These are phyloP conservation scores for Aptenodytes forsteri DNA, from an alignment of 2,113 vertebrate genomes.

Conservation along the genomic window DNA sequence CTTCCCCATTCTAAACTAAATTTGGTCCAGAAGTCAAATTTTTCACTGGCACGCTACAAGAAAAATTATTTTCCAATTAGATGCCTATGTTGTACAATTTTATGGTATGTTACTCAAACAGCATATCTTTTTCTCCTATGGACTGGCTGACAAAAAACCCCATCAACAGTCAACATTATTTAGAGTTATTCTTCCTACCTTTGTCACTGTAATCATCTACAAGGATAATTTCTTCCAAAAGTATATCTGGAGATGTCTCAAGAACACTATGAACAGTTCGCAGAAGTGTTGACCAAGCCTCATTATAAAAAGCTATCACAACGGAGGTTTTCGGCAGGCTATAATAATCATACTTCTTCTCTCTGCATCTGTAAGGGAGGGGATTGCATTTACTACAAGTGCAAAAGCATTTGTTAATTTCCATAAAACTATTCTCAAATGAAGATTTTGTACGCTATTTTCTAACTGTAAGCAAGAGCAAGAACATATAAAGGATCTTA, in stretches of 20 bases:
- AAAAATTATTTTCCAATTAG: background rate
- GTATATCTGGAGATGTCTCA: conserved; percentile 91
- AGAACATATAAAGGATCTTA: background rate
- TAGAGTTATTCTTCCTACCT: conserved; percentile 74
- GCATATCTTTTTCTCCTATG: background rate
- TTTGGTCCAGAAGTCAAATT: background rate
- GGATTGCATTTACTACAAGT: background rate
- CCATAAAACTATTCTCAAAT: background rate
- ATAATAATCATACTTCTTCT: conserved; percentile 87
- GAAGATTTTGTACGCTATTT: background rate
- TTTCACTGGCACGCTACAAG: background rate
- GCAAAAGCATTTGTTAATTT: background rate
- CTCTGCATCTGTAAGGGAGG: conserved; percentile 82
- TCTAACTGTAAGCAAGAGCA: background rate
- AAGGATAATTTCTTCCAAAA: conserved; percentile 91
- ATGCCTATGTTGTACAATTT: background rate
- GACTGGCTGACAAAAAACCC: background rate
- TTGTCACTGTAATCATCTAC: conserved; percentile 96
- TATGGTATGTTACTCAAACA: background rate
- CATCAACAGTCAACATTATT: background rate
- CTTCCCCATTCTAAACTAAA: background rate
- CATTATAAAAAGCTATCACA: conserved; percentile 97
- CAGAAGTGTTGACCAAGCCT: conserved; percentile 96
- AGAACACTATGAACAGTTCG: conserved; percentile 96
- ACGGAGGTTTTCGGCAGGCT: conserved; percentile 88